phyloP scores from a whole-genome alignment of 2,113 vertebrate species.

The Stegastes partitus region DNA sequence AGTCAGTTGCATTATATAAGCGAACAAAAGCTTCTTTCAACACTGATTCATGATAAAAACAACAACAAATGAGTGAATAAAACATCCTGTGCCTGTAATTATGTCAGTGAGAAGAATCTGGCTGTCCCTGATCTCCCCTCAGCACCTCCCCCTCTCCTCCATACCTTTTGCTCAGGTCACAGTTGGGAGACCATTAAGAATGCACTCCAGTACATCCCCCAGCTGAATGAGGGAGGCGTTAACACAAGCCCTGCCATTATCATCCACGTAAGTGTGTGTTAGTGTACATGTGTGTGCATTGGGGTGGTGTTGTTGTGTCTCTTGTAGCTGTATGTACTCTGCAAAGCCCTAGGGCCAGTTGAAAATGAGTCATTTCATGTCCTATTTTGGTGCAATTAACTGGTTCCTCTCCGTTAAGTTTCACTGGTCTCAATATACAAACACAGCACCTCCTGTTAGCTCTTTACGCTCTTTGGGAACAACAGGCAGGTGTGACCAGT shows the following conservation, averaged over 20 bases:
- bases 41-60: slow-evolving; percentile 10
- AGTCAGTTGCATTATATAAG: slow-evolving; percentile 9
- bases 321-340: slow-evolving; percentile 10
- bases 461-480: slow-evolving; percentile 55
- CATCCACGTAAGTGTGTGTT: slow-evolving; percentile 60
- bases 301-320: slow-evolving; percentile 18
- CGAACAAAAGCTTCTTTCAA: not conserved
- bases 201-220: slow-evolving; percentile 51
- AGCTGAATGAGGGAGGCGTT: slow-evolving; percentile 53
- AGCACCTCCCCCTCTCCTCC: slow-evolving; percentile 26
- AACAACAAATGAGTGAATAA: not conserved
- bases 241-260: slow-evolving; percentile 54
- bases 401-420: slow-evolving; percentile 34
- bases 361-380: slow-evolving; percentile 28
- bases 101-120: slow-evolving; percentile 24
- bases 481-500: slow-evolving; percentile 82
- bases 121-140: slow-evolving; percentile 32
- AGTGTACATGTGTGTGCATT: slow-evolving; percentile 14
- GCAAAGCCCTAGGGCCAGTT: not conserved
- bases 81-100: slow-evolving; percentile 26
- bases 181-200: slow-evolving; percentile 68
- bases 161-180: slow-evolving; percentile 67
- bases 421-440: slow-evolving; percentile 40
- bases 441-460: slow-evolving; percentile 52
- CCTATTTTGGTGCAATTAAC: slow-evolving; percentile 42